phyloP scores from a whole-genome alignment of 1,140 invertebrate species.

The Papilio polytes region DNA sequence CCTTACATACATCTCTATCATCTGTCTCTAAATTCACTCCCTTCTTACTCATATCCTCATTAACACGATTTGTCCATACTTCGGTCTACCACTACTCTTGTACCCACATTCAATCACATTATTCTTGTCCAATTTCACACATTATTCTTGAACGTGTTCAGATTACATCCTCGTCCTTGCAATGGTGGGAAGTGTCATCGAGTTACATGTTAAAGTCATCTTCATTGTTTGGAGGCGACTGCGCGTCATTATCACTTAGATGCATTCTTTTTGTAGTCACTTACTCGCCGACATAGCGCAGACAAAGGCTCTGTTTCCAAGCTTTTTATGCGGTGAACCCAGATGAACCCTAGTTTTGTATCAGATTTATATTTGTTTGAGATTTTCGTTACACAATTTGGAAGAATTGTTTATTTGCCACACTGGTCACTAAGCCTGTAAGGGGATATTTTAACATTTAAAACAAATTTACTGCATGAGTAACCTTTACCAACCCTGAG shows the following conservation, averaged over 20 bases:
- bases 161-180: neutral
- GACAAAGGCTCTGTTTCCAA: conserved; percentile 53
- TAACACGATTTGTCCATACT: too few species aligned
- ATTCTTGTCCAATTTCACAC: neutral
- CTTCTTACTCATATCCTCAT: too few species aligned
- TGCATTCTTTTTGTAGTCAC: conserved; percentile 55
- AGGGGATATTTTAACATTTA: too few species aligned
- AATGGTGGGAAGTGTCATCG: conserved; percentile 55
- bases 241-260: conserved; percentile 57
- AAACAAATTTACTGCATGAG: too few species aligned
- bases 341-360: conserved; percentile 42
- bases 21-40: too few species aligned
- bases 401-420: neutral
- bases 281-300: conserved; percentile 46
- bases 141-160: neutral
- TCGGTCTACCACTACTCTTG: too few species aligned
- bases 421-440: too few species aligned
- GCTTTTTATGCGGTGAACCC: conserved; percentile 40
- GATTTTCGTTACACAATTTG: neutral
- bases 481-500: too few species aligned
- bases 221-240: conserved; percentile 57
- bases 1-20: too few species aligned
- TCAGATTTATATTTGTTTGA: neutral
- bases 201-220: conserved; percentile 50
- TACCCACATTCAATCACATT: too few species aligned